These are phyloP conservation scores for Carabus problematicus DNA, from an alignment of 2,888 invertebrate genomes.

Conservation along the genomic window DNA sequence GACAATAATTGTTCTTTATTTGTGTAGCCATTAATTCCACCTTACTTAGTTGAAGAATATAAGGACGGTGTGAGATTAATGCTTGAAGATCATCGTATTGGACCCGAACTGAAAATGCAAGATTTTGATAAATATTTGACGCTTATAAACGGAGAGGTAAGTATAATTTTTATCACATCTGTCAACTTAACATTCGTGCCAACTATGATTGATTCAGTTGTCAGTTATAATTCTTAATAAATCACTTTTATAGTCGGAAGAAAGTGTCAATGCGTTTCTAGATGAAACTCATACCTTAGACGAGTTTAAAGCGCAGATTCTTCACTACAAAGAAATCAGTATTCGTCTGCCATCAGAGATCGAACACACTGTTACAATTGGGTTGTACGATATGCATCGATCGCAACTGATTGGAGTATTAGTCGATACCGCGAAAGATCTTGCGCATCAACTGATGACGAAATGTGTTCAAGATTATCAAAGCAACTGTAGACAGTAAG, in stretches of 20 bases:
- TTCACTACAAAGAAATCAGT: conserved; percentile 69
- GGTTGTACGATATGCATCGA: conserved; percentile 86
- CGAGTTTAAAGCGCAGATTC: conserved; percentile 67
- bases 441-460: conserved; percentile 73
- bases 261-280: conserved; percentile 72
- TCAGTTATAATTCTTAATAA: too few relatives aligned
- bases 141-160: conserved; percentile 74
- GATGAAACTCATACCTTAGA: conserved; percentile 70
- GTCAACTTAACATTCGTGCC: conserved; percentile 15
- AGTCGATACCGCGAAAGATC: conserved; percentile 70
- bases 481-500: conserved; percentile 75
- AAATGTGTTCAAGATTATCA: conserved; percentile 85
- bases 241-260: conserved; percentile 62
- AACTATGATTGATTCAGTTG: not conserved
- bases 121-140: conserved; percentile 83
- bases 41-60: conserved; percentile 70
- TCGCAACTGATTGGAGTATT: conserved; percentile 77
- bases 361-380: conserved; percentile 75
- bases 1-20: conserved; percentile 36
- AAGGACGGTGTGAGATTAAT: conserved; percentile 68
- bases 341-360: conserved; percentile 66
- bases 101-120: conserved; percentile 74
- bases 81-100: conserved; percentile 74
- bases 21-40: conserved; percentile 77
- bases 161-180: conserved; percentile 26